Conservation (phyloP, 2,888 invertebrate species). For the Oscheius sp. region DNA sequence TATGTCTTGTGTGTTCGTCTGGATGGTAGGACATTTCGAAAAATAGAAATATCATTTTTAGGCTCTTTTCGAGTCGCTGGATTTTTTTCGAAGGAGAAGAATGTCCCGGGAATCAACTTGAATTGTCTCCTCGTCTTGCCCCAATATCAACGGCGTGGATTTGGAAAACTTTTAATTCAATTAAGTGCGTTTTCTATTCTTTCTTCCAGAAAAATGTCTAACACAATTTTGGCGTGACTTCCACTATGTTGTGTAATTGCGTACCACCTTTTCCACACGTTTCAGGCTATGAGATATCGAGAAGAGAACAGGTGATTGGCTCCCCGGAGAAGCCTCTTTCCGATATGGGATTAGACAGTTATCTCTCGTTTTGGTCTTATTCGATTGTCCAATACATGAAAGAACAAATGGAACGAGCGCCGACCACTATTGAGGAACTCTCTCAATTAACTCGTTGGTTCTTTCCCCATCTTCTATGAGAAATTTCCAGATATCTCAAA, state of each 20-base stretch:
- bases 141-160: constrained; percentile 16
- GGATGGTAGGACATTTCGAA: neutral
- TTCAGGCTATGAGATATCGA: constrained; percentile 27
- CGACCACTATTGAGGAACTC: neutral
- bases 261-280: neutral
- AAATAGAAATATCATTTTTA: neutral
- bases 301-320: constrained; percentile 10
- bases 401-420: constrained; percentile 2
- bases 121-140: constrained; percentile 26
- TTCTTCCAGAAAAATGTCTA: neutral
- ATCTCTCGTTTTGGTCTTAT: constrained; percentile 21
- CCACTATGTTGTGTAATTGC: neutral
- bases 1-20: constrained; percentile 20
- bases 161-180: constrained; percentile 21
- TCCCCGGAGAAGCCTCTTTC: constrained; percentile 28
- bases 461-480: neutral
- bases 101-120: constrained; percentile 1
- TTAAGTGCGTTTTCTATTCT: constrained; percentile 11
- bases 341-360: constrained; percentile 20
- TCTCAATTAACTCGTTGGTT: neutral
- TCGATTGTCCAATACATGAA: neutral
- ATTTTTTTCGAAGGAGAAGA: constrained; percentile 21
- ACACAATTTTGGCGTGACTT: neutral
- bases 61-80: constrained; percentile 12
- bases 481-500: neutral